Conservation (phyloP, 2,113 vertebrate species). For the Ictalurus furcatus region DNA sequence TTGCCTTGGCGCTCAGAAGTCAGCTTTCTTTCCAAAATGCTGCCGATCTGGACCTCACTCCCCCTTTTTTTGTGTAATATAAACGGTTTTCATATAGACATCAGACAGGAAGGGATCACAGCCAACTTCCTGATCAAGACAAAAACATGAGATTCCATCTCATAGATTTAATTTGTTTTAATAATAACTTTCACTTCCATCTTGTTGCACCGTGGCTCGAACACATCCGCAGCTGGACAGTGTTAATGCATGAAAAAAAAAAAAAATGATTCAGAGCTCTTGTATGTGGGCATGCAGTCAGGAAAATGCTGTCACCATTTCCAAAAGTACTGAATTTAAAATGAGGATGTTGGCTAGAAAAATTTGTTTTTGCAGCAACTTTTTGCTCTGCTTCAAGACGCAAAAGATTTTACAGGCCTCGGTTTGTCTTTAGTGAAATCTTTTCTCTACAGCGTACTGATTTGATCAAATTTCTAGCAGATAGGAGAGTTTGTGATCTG, state of each 20-base stretch:
- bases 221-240: neutral
- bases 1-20: neutral
- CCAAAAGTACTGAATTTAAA: conserved; percentile 30
- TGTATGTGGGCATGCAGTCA: conserved; percentile 27
- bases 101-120: too few relatives aligned
- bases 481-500: neutral
- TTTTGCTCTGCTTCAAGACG: neutral
- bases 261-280: neutral
- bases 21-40: neutral
- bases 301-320: conserved; percentile 50
- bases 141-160: neutral
- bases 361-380: conserved; percentile 5
- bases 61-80: neutral
- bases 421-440: neutral
- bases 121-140: neutral
- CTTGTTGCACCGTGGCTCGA: neutral
- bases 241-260: neutral
- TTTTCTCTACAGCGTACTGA: neutral
- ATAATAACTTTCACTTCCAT: neutral
- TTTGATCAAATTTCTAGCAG: neutral
- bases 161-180: neutral
- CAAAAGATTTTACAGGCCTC: neutral
- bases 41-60: neutral
- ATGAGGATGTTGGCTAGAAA: conserved; percentile 25
- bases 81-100: neutral